Evolutionary conservation across 2,888 invertebrate species (phyloP), one percentile per base, ranked within the genome.

Genomic region (Cynaeus angustus): DNA sequence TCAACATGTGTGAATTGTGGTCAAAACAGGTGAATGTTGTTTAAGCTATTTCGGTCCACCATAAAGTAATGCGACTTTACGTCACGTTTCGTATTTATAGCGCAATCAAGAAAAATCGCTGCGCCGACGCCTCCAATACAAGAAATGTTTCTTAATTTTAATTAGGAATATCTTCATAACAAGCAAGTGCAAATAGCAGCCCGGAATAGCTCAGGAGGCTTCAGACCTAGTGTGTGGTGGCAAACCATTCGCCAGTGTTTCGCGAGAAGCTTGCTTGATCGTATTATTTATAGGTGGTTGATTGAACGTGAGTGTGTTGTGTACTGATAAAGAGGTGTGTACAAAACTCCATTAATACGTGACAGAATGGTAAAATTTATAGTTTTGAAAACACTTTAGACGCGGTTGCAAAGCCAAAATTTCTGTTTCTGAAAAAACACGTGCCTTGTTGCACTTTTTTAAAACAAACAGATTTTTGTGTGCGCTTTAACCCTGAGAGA

Each of bases 201-300:
- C 76, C 66, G 78, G 76, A 78, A 79, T 79, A 78, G 73, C 73
- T 73, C 50, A 68, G 74, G 76, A 72, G 70, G 72, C 62, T 68
- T 69, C 72, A 61, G 72, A 67, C 73, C 70, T 48, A 50, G 65
- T 67, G 68, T 52, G 76, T 70, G 69, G 76, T 70, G 70, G 45
- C 71, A 74, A 74, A 74, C 76, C 75, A 78, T 72, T 72, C 74
- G 74, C 72, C 72, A 74, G 77, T 77, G 78, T 75, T 78, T 75
- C 74, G 66, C 69, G 75, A 78, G 68, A 73, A 76, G 76, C 72
- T 75, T 74, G 70, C 74, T 73, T 75, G 75, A 76, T 75, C 77
- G 74, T 79, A 78, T 78, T 79, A 64, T 66, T 66, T 78, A 78
- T 77, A 78, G 77, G 73, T 75, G 75, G 74, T 72, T 72, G 73